phyloP scores from a whole-genome alignment of 1,140 invertebrate species.

The Halesus radiatus region DNA sequence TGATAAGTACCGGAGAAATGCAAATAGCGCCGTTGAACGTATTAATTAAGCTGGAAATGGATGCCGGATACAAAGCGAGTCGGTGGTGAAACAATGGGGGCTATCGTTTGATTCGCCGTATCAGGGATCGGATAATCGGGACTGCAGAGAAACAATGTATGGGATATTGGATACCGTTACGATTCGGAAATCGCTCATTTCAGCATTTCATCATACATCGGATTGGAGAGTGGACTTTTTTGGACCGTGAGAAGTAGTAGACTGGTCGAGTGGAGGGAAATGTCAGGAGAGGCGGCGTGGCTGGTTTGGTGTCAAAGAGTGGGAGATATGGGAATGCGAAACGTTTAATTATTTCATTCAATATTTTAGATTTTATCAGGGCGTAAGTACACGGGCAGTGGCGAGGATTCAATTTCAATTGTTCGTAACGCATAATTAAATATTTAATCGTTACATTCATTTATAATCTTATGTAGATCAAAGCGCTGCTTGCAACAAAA shows the following conservation, averaged over 20 bases:
- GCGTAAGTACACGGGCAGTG: neutral
- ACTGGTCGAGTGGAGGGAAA: too few species aligned
- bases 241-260: conserved; percentile 13
- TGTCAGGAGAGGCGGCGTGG: too few species aligned
- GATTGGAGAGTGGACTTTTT: neutral
- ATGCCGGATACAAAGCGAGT: conserved; percentile 27
- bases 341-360: conserved; percentile 13
- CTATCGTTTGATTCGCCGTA: conserved; percentile 25
- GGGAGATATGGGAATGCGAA: conserved; percentile 11
- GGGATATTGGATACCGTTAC: conserved; percentile 31
- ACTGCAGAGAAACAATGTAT: conserved; percentile 19
- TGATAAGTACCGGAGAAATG: conserved; percentile 9
- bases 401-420: neutral
- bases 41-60: conserved; percentile 33
- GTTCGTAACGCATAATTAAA: neutral
- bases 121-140: conserved; percentile 35
- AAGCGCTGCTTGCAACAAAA: too few species aligned
- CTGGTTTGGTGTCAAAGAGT: neutral
- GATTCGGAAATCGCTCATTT: conserved; percentile 27
- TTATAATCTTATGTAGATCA: too few species aligned
- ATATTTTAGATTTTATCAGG: conserved; percentile 27
- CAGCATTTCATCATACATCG: neutral
- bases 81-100: conserved; percentile 28
- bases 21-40: conserved; percentile 21
- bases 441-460: too few species aligned